Evolutionary conservation across 2,113 vertebrate genomes (phyloP).

Genomic region (Petroica traversi): DNA sequence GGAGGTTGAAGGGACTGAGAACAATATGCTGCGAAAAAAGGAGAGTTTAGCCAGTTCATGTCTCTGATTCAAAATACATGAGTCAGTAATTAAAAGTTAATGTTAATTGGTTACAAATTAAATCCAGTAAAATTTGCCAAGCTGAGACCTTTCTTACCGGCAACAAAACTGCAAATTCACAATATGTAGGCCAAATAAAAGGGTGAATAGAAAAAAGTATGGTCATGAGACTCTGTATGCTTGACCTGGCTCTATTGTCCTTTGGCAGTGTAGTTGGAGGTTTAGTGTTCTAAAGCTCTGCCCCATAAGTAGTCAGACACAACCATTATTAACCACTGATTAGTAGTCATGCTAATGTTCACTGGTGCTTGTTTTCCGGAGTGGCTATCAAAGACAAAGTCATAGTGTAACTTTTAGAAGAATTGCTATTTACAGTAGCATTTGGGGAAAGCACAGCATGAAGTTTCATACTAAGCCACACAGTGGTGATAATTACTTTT

Average conservation of each 20-base stretch:
- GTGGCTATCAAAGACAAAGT: background rate
- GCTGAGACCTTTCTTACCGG: background rate
- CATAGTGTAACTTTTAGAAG: background rate
- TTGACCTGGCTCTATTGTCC: background rate
- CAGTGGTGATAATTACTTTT: background rate
- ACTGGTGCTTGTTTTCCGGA: background rate
- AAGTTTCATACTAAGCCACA: background rate
- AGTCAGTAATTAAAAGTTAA: background rate
- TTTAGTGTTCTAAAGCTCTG: background rate
- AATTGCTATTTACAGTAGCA: background rate
- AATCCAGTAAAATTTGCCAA: background rate
- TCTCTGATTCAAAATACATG: background rate
- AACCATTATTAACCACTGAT: background rate
- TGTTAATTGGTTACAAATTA: background rate
- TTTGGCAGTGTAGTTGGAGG: background rate
- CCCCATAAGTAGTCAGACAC: background rate
- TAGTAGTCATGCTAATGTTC: background rate
- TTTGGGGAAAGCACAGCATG: background rate
- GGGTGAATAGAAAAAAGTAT: rapidly evolving
- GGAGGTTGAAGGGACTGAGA: background rate
- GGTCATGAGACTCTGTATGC: background rate
- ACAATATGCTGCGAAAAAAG: background rate
- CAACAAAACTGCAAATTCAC: background rate
- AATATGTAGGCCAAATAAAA: background rate
- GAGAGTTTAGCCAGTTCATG: background rate